Base-by-base conservation (phyloP, 2,797 vertebrate species). In the Valencia hispanica region DNA sequence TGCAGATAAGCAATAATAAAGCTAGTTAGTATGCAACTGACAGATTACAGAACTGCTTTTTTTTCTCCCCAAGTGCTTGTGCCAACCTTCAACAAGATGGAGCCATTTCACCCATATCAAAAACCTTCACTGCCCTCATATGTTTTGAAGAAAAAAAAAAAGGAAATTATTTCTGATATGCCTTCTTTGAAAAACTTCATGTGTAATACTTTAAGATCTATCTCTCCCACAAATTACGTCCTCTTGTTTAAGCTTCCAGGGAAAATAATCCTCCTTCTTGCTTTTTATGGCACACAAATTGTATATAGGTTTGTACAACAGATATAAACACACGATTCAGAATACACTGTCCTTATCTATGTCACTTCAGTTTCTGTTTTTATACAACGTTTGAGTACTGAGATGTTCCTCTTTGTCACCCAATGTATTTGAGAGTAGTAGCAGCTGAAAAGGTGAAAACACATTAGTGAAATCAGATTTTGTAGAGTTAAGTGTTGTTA, bases 241-340 rank as follows among this genome's bases (percentile, higher is more conserved):
- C 92, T 93, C 88, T 55, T 66, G 22, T 87, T 63, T 90, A 89
- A 88, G 82, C 90, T 89, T 91, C 90, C 86, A 90, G 79, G 77
- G 83, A 92, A 87, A 87, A 79, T 80, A 85, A 87, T 92, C 83
- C 88, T 86, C 87, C 89, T 81, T 85, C 77, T 90, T 87, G 78
- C 74, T 74, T 90, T 87, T 89, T 94, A 95, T 96, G 95, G 94
- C 93, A 95, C 93, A 70, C 93, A 83, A 92, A 85, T 82, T 86
- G 87, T 88, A 90, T 74, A 88, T 83, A 88, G 68, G 36, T 83
- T 91, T 72, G 81, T 78, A 74, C 84, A 84, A 85, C 71, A 86
- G 80, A 86, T 89, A 89, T 77, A 90, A 89, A 91, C 85, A 92
- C 90, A 84, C 71, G 65, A 79, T 83, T 79, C 87, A 86, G 70